These are phyloP conservation scores for Ectemnius cavifrons DNA, from an alignment of 2,888 invertebrate species.

Conservation along the genomic window DNA sequence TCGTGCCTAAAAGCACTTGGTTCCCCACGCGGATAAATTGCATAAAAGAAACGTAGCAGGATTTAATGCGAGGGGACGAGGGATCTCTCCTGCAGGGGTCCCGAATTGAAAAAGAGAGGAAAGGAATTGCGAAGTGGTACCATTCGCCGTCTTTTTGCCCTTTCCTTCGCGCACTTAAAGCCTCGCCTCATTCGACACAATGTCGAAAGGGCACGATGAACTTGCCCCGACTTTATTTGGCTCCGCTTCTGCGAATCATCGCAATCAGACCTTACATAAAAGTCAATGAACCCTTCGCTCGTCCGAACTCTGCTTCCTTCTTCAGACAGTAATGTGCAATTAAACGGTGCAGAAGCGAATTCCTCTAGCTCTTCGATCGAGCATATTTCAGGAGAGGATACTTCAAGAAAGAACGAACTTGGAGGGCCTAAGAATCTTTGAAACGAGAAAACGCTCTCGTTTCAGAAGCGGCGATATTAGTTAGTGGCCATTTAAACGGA, in stretches of 20 bases:
- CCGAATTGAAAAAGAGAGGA: conserved; percentile 16
- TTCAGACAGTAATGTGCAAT: too few species aligned
- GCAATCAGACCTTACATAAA: conserved; percentile 20
- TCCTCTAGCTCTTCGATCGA: not conserved
- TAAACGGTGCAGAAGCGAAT: not conserved
- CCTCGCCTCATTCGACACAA: conserved; percentile 9
- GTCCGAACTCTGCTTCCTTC: conserved; percentile 9
- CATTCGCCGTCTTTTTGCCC: conserved; percentile 38
- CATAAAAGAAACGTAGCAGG: conserved; percentile 54
- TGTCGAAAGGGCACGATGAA: not conserved
- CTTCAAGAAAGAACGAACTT: not conserved
- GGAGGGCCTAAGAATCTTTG: not conserved
- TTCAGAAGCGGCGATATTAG: conserved; percentile 3
- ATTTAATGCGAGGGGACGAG: conserved; percentile 48
- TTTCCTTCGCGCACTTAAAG: conserved; percentile 23
- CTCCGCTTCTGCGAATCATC: conserved; percentile 10
- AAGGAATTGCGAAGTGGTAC: conserved; percentile 38
- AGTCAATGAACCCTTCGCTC: conserved; percentile 32
- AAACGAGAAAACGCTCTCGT: conserved; percentile 4
- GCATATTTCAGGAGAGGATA: not conserved
- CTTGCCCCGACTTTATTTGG: conserved; percentile 7
- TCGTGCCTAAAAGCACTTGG: conserved; percentile 60
- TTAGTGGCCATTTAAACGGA: conserved; percentile 3
- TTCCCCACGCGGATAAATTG: conserved; percentile 56
- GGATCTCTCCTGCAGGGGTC: too few species aligned